Evolutionary conservation across 30 jellyfish, hydroid and myxozoan species (phyloP), one percentile per base, ranked within the genome.

Genomic region (Aurelia sp.): DNA sequence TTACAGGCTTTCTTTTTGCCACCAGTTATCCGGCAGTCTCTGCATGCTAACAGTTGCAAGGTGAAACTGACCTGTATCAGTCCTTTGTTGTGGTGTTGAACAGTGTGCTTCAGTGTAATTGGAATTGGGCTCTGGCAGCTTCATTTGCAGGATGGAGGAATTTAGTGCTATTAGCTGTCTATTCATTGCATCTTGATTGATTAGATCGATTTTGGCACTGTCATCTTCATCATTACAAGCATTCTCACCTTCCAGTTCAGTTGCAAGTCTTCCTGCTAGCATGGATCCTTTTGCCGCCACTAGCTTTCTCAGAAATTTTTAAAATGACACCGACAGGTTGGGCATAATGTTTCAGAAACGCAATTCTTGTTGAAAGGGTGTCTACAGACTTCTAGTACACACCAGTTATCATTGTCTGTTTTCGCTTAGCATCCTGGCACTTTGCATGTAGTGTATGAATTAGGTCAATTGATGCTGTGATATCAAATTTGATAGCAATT

Each of bases 201-300:
- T 61, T 61, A 38, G 72, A 30, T 61, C 72, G 72, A 61, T 61
- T 61, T 61, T 38, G n/a, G 24, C n/a, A 61, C 24, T 61, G 72
- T 61, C 72, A 61, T 61, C 24, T 8, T 61, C 72, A 15, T 30
- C 24, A 17, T 30, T 17, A 38, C 24, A 30, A 61, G 24, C n/a
- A 38, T 61, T 15, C 9, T 61, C 72, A 17, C n/a, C n/a, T n/a
- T n/a, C n/a, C n/a, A n/a, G n/a, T n/a, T 61, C 72, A 17, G 18
- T 17, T 17, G 24, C n/a, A 8, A 17, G 72, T 15, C 35, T 61
- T 30, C 72, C 8, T 17, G n/a, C 6, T 17, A 61, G n/a, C 24
- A 61, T 61, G 4, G 72, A 30, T 17, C 24, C 72, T 38, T 61
- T 61, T 61, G 72, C 72, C 24, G n/a, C 24, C 18, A 17, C 72